Conservation (phyloP, 2,797 vertebrate genomes). For the Poeciliopsis gracilis region DNA sequence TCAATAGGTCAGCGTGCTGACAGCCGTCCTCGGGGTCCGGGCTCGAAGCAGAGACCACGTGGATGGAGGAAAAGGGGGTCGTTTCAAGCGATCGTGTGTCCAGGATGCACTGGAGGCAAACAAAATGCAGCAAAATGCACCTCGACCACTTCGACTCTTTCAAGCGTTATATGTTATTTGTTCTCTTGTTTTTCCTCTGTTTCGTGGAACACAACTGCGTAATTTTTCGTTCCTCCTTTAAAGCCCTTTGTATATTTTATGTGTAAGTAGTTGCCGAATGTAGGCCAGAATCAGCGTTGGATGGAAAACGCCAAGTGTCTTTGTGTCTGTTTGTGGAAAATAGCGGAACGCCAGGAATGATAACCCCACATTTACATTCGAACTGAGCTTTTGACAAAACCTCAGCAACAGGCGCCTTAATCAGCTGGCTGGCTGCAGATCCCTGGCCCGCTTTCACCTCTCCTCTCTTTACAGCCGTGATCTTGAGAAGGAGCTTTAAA, state of each 20-base stretch:
- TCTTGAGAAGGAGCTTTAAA: constrained; percentile 99
- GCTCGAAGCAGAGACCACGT: constrained; percentile 46
- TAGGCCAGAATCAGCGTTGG: constrained; percentile 17
- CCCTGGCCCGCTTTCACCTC: constrained; percentile 68
- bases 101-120: constrained; percentile 47
- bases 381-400: constrained; percentile 96
- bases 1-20: constrained; percentile 80
- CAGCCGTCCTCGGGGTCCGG: constrained; percentile 67
- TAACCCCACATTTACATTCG: constrained; percentile 97
- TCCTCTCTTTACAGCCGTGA: constrained; percentile 94
- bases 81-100: constrained; percentile 70
- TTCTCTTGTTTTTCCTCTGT: constrained; percentile 1
- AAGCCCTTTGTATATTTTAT: constrained; percentile 33
- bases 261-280: constrained; percentile 79
- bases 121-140: constrained; percentile 43
- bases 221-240: constrained; percentile 4
- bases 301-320: constrained; percentile 68
- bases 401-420: constrained; percentile 95
- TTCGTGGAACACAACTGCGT: background rate
- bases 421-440: constrained; percentile 82
- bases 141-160: constrained; percentile 5
- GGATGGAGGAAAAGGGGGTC: constrained; percentile 53
- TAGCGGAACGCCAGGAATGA: constrained; percentile 92
- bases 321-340: constrained; percentile 84
- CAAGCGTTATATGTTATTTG: background rate